Base-by-base conservation (phyloP, 2,797 vertebrate species). In the Mus minutoides region DNA sequence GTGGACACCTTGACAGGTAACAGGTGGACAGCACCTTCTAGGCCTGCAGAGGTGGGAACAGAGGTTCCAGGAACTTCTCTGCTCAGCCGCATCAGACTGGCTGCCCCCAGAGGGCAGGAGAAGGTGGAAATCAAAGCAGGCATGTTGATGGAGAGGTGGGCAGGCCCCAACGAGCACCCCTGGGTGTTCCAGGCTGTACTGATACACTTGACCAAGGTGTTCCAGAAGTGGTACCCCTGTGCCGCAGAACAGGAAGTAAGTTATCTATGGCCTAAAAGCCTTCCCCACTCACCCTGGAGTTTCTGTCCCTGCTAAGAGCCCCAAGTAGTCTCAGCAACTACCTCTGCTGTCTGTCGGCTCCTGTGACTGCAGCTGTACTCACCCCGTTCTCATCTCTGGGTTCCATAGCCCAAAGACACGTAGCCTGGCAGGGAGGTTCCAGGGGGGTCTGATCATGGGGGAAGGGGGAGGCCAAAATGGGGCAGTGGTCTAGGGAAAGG, bases 11-110 rank as follows among this genome's bases (percentile, higher is more conserved):
- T 11, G 85, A 67, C 58, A 29, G 80, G 40, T 2, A 43, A 43
- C 5, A 3, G n/a, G 13, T 0, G 12, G 62, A 12, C 60, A 8
- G 8, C 17, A 7, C 22, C 54, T 26, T 43, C 0, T 0, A 19
- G 83, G 37, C 40, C 46, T 76, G 14, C 1, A 17, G 69, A 49
- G 82, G 10, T 4, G 52, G 10, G 37, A 7, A n/a, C 73, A 37
- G 58, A 64, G 46, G 40, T 14, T 17, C 56, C 6, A 17, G 76
- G 17, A 19, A 10, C 54, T 40, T 71, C 43, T 46, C 62, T 52
- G 22, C 5, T 29, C 6, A 46, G 71, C 6, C 13, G 37, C 19
- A 17, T 58, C 49, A 40, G 16, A 9, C 43, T 3, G 5, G 56
- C 43, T 5, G 10, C 77, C 31, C 21, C 0, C 2, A 6, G 49